Evolutionary conservation across 2,797 vertebrate species (phyloP).

Genomic region (Clarias platycephalus): DNA sequence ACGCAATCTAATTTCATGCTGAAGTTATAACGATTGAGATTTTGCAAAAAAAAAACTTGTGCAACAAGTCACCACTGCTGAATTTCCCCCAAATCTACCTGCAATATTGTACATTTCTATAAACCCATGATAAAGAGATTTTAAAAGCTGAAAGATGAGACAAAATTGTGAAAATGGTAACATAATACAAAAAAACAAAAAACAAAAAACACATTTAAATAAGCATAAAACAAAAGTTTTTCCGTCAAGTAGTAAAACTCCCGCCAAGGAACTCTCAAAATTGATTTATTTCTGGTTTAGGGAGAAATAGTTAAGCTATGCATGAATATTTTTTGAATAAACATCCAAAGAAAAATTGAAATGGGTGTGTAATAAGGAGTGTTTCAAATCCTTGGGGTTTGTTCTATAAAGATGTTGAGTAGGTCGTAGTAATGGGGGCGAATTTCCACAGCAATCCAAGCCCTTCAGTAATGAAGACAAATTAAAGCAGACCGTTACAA

Average conservation of each 20-base stretch:
- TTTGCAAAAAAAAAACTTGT: background rate
- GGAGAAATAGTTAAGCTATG: background rate
- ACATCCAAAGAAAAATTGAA: slow-evolving; percentile 54
- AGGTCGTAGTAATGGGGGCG: slow-evolving; percentile 18
- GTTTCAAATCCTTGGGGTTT: slow-evolving; percentile 45
- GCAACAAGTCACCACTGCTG: background rate
- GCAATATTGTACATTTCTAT: background rate
- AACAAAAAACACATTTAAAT: slow-evolving; percentile 13
- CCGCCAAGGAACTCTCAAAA: slow-evolving; percentile 24
- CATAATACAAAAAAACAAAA: background rate
- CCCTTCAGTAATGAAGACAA: slow-evolving; percentile 30
- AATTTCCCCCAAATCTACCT: background rate
- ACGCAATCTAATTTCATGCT: background rate
- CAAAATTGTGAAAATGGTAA: background rate
- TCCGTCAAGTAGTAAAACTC: background rate
- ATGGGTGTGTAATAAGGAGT: slow-evolving; percentile 50
- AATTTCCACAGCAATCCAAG: slow-evolving; percentile 29
- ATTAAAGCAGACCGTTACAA: slow-evolving; percentile 35
- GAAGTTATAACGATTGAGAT: background rate
- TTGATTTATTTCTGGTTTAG: background rate
- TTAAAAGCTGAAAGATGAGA: background rate
- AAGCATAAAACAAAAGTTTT: background rate
- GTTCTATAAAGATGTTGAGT: background rate
- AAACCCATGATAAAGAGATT: background rate
- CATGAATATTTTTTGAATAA: slow-evolving; percentile 37